These are phyloP conservation scores for Psittacula derbiana DNA, from an alignment of 2,797 vertebrate genomes.

Conservation along the genomic window DNA sequence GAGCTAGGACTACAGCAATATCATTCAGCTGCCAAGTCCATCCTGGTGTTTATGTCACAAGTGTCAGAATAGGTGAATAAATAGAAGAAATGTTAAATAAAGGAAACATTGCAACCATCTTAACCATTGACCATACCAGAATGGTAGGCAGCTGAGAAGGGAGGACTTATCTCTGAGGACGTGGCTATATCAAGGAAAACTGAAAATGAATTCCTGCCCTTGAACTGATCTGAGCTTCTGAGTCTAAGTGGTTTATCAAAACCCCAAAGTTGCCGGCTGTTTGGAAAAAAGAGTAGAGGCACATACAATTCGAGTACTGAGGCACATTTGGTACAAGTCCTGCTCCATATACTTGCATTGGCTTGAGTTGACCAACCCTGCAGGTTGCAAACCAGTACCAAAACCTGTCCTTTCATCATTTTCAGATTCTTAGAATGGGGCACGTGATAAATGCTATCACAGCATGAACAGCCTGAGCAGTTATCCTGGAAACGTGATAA, in stretches of 20 bases:
- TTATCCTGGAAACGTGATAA: not conserved
- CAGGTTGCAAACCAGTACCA: not conserved
- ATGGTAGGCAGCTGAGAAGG: not conserved
- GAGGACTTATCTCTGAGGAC: not conserved
- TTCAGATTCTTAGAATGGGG: not conserved
- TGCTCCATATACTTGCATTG: not conserved
- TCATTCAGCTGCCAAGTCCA: not conserved
- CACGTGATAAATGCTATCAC: not conserved
- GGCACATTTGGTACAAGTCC: not conserved
- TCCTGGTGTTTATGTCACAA: not conserved
- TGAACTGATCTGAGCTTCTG: not conserved
- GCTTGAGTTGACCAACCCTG: not conserved
- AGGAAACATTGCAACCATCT: accelerated
- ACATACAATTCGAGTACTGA: accelerated
- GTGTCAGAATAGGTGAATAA: not conserved
- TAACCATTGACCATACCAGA: not conserved
- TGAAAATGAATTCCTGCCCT: not conserved
- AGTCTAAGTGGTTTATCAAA: not conserved
- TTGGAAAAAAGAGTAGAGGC: not conserved
- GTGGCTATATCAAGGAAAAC: not conserved
- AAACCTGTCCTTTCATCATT: not conserved
- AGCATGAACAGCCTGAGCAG: not conserved
- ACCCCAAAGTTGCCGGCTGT: accelerated
- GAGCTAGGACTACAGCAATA: not conserved
- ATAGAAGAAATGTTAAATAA: not conserved